Evolutionary conservation across 2,797 vertebrate genomes (phyloP).

Genomic region (Pseudochirops corinnae): DNA sequence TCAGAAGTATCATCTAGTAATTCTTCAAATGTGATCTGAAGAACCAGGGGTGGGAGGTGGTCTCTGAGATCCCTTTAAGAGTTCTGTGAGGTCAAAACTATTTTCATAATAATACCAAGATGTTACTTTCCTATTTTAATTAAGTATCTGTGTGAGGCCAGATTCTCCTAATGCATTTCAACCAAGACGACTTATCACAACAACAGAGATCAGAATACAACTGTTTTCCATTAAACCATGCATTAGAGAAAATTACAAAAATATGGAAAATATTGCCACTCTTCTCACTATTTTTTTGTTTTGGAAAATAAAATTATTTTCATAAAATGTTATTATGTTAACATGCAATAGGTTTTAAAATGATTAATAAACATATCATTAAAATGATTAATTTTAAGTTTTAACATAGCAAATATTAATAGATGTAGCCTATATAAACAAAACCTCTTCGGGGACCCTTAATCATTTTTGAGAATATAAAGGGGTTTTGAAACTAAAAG

Average conservation of each 20-base stretch:
- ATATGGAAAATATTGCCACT: neutral
- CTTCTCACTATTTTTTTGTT: neutral
- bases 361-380: neutral
- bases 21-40: neutral
- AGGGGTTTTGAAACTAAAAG: neutral
- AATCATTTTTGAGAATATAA: neutral
- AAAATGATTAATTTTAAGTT: neutral
- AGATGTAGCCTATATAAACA: neutral
- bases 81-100: neutral
- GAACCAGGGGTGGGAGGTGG: too few species aligned
- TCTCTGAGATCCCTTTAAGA: neutral
- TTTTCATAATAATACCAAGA: neutral
- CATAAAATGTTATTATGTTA: neutral
- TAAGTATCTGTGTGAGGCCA: neutral
- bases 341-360: neutral
- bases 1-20: neutral
- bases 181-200: neutral
- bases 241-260: neutral
- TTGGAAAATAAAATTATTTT: neutral
- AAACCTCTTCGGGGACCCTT: neutral
- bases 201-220: neutral
- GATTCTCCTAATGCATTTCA: neutral
- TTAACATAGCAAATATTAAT: neutral
- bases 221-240: neutral
- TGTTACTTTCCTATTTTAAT: neutral